Evolutionary conservation across 2,113 vertebrate genomes (phyloP), one percentile per base, ranked within the genome.

Genomic region (Ptilonorhynchus violaceus): DNA sequence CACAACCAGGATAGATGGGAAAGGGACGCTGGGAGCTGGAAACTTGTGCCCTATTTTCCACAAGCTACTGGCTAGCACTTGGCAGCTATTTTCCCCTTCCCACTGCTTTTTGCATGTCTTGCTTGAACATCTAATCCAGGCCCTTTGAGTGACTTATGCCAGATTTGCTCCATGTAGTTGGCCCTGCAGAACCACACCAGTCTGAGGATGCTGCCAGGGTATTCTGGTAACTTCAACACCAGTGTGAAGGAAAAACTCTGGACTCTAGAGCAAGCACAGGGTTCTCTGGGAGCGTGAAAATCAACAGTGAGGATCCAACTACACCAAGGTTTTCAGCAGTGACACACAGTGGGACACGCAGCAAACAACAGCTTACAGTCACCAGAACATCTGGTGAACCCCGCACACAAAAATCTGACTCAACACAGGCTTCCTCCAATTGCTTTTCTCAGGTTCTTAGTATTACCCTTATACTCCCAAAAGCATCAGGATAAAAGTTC

Each of bases 261-360:
- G 37, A 18, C 47, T 52, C 53, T 5, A 17, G 33, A 70, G 80
- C 24, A 44, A 52, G 67, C n/a, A 37, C 0, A 0, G 39, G 8
- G 58, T 67, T 33, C 46, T n/a, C 42, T 14, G 0, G 4, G n/a
- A 64, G 37, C 0, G 0, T 3, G 6, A 42, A 53, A 63, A 60
- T 10, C 53, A 24, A 37, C 56, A 46, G 27, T 2, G 12, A 78
- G 59, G 63, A 42, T 77, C 35, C 37, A 20, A 9, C 35, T 35
- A 47, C 33, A 25, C 6, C 16, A 31, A 9, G 0, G 1, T 50
- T 73, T 35, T 52, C 58, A 87, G 60, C 62, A 91, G 53, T 41
- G 78, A 67, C 85, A 68, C 55, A 11, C 35, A 21, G 46, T 2
- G 30, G n/a, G 62, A 60, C n/a, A 23, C 0, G 23, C 21, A 63